phyloP scores from a whole-genome alignment of 2,113 vertebrate genomes.

The Butastur rufipennis region DNA sequence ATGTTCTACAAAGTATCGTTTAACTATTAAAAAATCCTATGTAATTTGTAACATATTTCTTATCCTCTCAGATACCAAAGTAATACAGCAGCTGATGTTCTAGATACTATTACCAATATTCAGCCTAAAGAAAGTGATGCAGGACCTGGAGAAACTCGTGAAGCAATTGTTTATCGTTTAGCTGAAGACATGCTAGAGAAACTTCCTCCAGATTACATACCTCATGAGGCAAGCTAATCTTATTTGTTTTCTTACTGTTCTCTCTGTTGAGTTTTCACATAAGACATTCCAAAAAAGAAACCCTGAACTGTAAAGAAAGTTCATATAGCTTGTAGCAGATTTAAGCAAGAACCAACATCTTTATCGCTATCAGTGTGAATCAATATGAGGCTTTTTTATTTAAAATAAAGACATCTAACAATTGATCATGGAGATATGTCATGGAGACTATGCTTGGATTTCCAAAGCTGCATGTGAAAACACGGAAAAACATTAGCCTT shows the following conservation, averaged over 20 bases:
- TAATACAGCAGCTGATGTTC: constrained; percentile 72
- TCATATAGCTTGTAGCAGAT: not conserved
- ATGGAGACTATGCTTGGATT: not conserved
- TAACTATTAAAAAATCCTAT: not conserved
- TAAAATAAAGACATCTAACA: not conserved
- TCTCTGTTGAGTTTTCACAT: not conserved
- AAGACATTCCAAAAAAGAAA: not conserved
- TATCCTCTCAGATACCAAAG: constrained; percentile 73
- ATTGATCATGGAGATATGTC: not conserved
- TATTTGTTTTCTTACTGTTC: not conserved
- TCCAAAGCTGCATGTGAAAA: not conserved
- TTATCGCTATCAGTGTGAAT: not conserved
- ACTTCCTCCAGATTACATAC: constrained; percentile 73
- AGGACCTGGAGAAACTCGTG: constrained; percentile 76
- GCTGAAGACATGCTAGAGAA: constrained; percentile 81
- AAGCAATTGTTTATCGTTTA: constrained; percentile 70
- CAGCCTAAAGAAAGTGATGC: constrained; percentile 78
- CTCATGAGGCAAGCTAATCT: constrained; percentile 71
- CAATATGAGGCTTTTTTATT: not conserved
- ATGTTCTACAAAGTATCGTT: not conserved
- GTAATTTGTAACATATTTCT: not conserved
- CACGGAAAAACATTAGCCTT: not conserved
- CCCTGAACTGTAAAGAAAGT: not conserved
- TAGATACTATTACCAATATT: constrained; percentile 78
- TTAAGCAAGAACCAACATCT: not conserved